Evolutionary conservation across 2,113 vertebrate genomes (phyloP), one percentile per base, ranked within the genome.

Genomic region (Oryzias woworae): DNA sequence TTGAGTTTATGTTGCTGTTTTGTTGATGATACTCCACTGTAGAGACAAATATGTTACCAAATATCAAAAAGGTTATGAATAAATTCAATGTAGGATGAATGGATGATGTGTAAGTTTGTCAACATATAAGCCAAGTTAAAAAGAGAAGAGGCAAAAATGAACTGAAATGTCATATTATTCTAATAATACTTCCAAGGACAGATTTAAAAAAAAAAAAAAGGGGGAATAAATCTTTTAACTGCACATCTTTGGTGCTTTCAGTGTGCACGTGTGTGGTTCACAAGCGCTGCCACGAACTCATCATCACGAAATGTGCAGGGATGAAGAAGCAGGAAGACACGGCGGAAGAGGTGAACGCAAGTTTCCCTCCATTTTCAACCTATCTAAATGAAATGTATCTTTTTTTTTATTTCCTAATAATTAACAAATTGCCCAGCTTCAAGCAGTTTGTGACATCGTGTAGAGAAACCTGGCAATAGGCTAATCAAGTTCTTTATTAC

Each of bases 191-290:
- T 13, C 36, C 13, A 28, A 36, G 5, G 31, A 20, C 10, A 1
- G 44, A n/a, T 0, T 10, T 36, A 36, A n/a, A 14, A 7, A 13
- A 46, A 17, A 20, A 20, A n/a, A n/a, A n/a, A n/a, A n/a, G n/a
- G n/a, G 41, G 48, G 44, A 45, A 18, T 2, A 10, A 18, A 17
- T 14, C 51, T 7, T 46, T 28, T 58, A 20, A 53, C 24, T 48
- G 14, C 15, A 23, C 7, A 4, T 16, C 15, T 2, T 49, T 49
- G 28, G 20, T 80, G 5, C 81, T 87, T 89, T 50, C 91, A 99
- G 97, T 99, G 78, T 99, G 97, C 71, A 98, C 97, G 77, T 99
- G 97, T 31, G 97, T 99, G 50, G 97, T 99, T 82, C 97, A 98
- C 92, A 99, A 99, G 85, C 92, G 97, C 86, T 99, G 96, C 78